phyloP scores from a whole-genome alignment of 2,113 vertebrate genomes.

The Oreochromis niloticus region DNA sequence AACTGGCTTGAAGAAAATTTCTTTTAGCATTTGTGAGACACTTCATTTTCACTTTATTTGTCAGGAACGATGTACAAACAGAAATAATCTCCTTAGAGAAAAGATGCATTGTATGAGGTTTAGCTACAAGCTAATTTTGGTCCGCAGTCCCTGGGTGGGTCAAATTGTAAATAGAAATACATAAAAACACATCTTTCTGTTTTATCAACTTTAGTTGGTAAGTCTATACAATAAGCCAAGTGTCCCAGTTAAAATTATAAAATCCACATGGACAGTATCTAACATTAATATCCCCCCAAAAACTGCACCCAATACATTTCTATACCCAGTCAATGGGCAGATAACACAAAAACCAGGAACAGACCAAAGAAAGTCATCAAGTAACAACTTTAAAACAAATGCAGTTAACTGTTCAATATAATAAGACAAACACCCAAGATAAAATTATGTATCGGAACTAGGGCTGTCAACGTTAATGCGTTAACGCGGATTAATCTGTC shows the following conservation, averaged over 20 bases:
- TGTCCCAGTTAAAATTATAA: neutral
- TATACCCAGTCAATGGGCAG: neutral
- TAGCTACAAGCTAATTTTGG: neutral
- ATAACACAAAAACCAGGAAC: neutral
- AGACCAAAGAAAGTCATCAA: neutral
- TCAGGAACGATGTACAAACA: neutral
- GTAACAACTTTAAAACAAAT: neutral
- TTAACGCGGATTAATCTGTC: too few relatives aligned
- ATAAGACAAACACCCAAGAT: too few relatives aligned
- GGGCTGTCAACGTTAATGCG: too few relatives aligned
- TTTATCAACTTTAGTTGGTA: neutral
- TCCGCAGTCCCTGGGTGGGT: fast-evolving
- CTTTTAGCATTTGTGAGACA: neutral
- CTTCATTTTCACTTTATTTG: neutral
- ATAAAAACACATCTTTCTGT: neutral
- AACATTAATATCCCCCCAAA: neutral
- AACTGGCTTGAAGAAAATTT: neutral
- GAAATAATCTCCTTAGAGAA: neutral
- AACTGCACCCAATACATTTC: neutral
- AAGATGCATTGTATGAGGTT: neutral
- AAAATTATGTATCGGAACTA: too few relatives aligned
- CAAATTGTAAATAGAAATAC: neutral
- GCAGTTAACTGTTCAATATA: neutral
- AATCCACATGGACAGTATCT: neutral
- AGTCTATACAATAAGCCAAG: neutral